phyloP scores from a whole-genome alignment of 23 tunicate genomes.

The Trididemnum clinides region DNA sequence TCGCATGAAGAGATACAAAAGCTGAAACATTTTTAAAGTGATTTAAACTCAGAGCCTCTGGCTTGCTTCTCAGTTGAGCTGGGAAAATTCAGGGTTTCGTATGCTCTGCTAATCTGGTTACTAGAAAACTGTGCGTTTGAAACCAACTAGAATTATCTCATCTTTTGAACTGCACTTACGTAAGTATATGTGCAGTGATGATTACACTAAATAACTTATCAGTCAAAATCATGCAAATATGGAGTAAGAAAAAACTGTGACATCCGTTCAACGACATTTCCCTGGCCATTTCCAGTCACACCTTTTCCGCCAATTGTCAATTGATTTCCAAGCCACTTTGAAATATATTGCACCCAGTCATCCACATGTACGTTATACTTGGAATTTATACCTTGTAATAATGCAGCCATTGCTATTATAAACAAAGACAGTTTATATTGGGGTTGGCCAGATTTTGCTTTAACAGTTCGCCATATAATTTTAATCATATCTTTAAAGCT shows the following conservation, averaged over 20 bases:
- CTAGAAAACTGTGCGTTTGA: no score
- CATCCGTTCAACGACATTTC: constrained; percentile 41
- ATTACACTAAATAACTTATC: not conserved
- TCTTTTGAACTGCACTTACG: no score
- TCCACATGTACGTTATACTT: not conserved
- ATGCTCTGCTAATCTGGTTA: no score
- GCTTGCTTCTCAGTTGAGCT: no score
- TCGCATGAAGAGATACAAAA: no score
- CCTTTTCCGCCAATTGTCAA: constrained; percentile 77
- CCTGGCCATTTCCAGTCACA: constrained; percentile 58
- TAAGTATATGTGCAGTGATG: no score
- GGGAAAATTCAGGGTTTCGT: no score
- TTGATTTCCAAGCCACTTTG: constrained; percentile 57
- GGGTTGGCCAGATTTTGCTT: constrained; percentile 49
- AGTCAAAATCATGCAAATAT: constrained; percentile 79
- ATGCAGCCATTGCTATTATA: constrained; percentile 24
- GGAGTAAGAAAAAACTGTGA: constrained; percentile 60
- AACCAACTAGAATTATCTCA: no score
- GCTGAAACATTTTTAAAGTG: no score
- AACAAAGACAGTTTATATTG: constrained; percentile 51
- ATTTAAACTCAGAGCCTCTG: no score
- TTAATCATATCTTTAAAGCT: constrained; percentile 45
- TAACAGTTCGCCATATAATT: constrained; percentile 56
- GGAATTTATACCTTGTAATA: not conserved
- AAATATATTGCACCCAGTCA: constrained; percentile 4